Conservation (phyloP, 2,888 invertebrate genomes). For the Sarcophaga rosellei region DNA sequence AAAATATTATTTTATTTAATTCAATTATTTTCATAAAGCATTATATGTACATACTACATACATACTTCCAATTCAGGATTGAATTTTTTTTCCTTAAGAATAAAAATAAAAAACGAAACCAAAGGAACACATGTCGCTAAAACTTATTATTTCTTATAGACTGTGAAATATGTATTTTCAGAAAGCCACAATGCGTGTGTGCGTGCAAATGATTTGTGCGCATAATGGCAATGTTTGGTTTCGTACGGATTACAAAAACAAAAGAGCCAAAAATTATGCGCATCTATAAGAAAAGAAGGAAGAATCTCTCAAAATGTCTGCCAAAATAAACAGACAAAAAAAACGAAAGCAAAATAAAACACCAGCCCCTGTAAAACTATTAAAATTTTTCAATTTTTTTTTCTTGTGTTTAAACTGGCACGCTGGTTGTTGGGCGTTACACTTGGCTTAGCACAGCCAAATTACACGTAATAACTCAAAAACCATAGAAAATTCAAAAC, state of each 20-base stretch:
- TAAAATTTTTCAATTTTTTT: constrained; percentile 9
- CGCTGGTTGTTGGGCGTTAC: constrained; percentile 64
- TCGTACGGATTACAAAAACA: constrained; percentile 23
- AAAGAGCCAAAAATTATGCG: constrained; percentile 1
- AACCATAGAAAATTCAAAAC: constrained; percentile 75
- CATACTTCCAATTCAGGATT: constrained; percentile 35
- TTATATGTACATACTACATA: neutral
- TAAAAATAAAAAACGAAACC: too few relatives aligned
- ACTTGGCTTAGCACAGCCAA: constrained; percentile 68
- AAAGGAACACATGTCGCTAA: constrained; percentile 73
- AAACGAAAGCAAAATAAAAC: too few relatives aligned
- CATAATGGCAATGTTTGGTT: constrained; percentile 12
- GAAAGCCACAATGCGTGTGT: constrained; percentile 67
- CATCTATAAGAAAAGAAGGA: constrained; percentile 21
- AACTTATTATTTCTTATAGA: constrained; percentile 78
- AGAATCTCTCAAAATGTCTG: constrained; percentile 60
- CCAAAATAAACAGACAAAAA: constrained; percentile 45
- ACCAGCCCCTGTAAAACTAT: constrained; percentile 37
- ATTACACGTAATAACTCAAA: constrained; percentile 76
- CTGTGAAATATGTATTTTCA: constrained; percentile 77
- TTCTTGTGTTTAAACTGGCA: constrained; percentile 41
- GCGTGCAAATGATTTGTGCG: constrained; percentile 26
- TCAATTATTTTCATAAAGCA: constrained; percentile 9
- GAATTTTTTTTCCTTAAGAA: constrained; percentile 42
- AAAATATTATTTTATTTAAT: constrained; percentile 41